These are phyloP conservation scores for Callipepla californica DNA, from an alignment of 2,113 vertebrate species.

Conservation along the genomic window DNA sequence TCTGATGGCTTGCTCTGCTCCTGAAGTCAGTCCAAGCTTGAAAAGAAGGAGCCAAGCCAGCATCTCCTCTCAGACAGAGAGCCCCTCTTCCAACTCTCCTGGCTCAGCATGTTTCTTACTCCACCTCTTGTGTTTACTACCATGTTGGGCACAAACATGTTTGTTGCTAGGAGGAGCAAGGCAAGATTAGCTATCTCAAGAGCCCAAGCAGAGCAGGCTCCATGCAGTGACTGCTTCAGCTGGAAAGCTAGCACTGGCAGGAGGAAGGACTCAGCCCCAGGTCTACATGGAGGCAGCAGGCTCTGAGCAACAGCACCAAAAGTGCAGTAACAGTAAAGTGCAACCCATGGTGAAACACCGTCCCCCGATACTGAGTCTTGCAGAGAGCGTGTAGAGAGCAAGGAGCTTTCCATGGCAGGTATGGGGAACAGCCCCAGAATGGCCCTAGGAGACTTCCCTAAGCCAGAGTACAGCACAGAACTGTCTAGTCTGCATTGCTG, in stretches of 20 bases:
- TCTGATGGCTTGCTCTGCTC: background rate
- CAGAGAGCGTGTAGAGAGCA: background rate
- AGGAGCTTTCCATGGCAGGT: background rate
- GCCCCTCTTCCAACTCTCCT: background rate
- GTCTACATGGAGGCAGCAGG: background rate
- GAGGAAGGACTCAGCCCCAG: background rate
- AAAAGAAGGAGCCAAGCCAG: background rate
- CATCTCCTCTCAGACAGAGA: background rate
- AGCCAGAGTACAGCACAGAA: background rate
- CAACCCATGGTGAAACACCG: accelerated
- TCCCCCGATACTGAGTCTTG: background rate
- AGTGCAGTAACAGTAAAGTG: accelerated
- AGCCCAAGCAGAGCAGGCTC: conserved; percentile 9
- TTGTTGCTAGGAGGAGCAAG: conserved; percentile 57
- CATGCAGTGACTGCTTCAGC: background rate
- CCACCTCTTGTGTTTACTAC: conserved; percentile 45
- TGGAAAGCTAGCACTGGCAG: background rate
- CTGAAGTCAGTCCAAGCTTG: background rate
- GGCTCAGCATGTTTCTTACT: background rate
- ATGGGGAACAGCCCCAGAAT: accelerated
- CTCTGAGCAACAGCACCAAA: background rate
- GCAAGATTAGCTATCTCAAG: background rate
- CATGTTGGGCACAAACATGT: conserved; percentile 46
- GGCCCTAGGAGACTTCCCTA: background rate
- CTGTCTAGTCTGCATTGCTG: background rate